These are phyloP conservation scores for Drosophila demipolita DNA, from an alignment of 2,888 invertebrate genomes.

Conservation along the genomic window DNA sequence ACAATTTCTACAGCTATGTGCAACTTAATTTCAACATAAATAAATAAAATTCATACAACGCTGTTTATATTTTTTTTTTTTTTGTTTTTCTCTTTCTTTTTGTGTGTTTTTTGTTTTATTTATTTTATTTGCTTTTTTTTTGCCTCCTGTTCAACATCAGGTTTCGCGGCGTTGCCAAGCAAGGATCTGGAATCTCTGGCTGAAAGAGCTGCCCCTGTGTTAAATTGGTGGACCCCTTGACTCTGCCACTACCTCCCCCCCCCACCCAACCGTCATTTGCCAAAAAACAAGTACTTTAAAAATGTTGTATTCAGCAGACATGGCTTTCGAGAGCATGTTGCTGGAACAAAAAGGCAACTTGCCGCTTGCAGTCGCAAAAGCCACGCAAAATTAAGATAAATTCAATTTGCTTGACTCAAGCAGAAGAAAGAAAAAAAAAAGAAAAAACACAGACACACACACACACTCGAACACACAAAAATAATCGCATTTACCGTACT, in stretches of 20 bases:
- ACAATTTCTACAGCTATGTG: constrained; percentile 73
- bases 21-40: constrained; percentile 81
- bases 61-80: constrained; percentile 15
- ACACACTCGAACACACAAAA: constrained; percentile 37
- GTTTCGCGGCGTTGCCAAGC: constrained; percentile 28
- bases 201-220: constrained; percentile 32
- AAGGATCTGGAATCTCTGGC: constrained; percentile 13
- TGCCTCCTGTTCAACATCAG: constrained; percentile 25
- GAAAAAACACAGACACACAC: not conserved
- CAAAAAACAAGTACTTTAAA: constrained; percentile 19
- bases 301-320: constrained; percentile 30
- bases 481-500: constrained; percentile 77
- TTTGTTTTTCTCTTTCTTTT: constrained; percentile 10
- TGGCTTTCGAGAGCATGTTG: constrained; percentile 15
- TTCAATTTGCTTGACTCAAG: constrained; percentile 50
- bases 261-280: not conserved
- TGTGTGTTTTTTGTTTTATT: not conserved
- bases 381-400: constrained; percentile 60
- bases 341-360: not conserved
- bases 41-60: constrained; percentile 64
- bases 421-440: constrained; percentile 10
- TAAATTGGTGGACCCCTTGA: constrained; percentile 7
- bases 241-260: not conserved
- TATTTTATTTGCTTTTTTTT: constrained; percentile 8
- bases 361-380: constrained; percentile 35